Conservation (phyloP, 2,797 vertebrate species). For the Anomalospiza imberbis region DNA sequence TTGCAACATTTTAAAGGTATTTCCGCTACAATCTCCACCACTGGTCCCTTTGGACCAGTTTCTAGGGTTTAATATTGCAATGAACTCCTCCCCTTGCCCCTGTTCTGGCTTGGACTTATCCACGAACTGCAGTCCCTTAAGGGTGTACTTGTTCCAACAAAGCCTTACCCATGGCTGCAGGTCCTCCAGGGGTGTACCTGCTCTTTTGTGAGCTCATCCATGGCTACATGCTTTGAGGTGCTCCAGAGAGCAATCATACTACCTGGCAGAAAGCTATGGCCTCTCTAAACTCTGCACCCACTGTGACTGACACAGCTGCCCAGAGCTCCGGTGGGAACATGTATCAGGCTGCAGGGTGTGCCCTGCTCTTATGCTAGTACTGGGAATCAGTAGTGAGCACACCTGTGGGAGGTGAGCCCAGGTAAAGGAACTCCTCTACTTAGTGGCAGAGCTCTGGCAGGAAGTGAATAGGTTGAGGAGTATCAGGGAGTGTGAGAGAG, state of each 20-base stretch:
- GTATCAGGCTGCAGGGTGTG: neutral
- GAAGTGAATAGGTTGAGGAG: neutral
- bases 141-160: neutral
- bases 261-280: neutral
- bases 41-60: neutral
- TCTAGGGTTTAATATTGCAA: neutral
- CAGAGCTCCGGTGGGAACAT: neutral
- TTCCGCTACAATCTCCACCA: neutral
- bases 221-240: neutral
- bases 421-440: neutral
- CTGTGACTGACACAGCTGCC: neutral
- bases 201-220: neutral
- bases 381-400: neutral
- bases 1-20: neutral
- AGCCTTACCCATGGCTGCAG: neutral
- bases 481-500: neutral
- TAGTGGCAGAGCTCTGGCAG: neutral
- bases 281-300: neutral
- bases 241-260: neutral
- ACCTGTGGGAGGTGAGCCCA: neutral
- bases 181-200: neutral
- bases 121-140: neutral
- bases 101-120: neutral
- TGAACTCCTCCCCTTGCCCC: neutral
- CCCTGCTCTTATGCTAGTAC: neutral